These are phyloP conservation scores for Arrhopalites spinosus DNA, from an alignment of 2,888 invertebrate species.

Conservation along the genomic window DNA sequence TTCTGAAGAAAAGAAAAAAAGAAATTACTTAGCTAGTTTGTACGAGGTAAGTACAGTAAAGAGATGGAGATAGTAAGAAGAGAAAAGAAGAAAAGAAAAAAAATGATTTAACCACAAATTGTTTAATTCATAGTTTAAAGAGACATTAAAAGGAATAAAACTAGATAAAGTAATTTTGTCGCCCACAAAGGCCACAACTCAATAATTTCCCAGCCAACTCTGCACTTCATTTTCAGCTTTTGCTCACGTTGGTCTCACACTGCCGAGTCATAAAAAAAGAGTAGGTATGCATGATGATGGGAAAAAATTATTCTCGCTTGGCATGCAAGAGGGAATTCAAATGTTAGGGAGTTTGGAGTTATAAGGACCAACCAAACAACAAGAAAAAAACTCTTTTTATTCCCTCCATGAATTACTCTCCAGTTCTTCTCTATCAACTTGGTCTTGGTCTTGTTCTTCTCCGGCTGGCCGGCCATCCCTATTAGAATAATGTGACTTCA, in stretches of 20 bases:
- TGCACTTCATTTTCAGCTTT: constrained; percentile 26
- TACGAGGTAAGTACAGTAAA: not conserved
- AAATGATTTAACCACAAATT: not conserved
- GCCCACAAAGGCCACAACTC: constrained; percentile 35
- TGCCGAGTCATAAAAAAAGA: not conserved
- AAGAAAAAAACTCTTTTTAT: too few species aligned
- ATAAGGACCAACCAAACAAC: too few species aligned
- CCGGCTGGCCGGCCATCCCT: too few species aligned
- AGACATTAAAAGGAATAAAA: constrained; percentile 24
- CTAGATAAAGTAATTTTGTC: constrained; percentile 39
- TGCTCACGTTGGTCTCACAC: constrained; percentile 1
- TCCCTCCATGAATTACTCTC: too few species aligned
- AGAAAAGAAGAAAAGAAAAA: not conserved
- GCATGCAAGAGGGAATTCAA: constrained; percentile 17
- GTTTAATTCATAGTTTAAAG: not conserved
- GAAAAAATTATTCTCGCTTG: constrained; percentile 29
- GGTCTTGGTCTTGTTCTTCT: too few species aligned
- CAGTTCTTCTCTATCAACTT: too few species aligned
- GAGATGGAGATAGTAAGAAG: not conserved
- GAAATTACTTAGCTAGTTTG: not conserved
- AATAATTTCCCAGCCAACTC: constrained; percentile 33
- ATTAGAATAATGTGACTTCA: too few species aligned
- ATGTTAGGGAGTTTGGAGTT: too few species aligned
- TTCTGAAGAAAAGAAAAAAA: not conserved
- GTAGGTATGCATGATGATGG: not conserved